Conservation (phyloP, 1,140 invertebrate genomes). For the Euglossa dilemma region DNA sequence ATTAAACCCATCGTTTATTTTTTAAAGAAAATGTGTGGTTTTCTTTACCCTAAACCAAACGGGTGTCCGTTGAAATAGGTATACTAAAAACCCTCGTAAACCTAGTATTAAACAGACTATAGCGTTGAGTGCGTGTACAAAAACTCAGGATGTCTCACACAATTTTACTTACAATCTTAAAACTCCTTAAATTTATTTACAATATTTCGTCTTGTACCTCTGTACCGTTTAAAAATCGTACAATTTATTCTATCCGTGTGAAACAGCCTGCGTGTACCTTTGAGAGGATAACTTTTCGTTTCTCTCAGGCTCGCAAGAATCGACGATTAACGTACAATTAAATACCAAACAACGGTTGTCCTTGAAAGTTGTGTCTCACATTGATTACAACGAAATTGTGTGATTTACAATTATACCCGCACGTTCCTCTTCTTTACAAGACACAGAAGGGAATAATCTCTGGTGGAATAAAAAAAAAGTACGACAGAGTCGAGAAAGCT, state of each 20-base stretch:
- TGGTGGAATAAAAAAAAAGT: neutral
- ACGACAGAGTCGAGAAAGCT: neutral
- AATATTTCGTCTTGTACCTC: neutral
- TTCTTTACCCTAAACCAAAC: too few species aligned
- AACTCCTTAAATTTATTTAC: neutral
- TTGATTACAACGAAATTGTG: neutral
- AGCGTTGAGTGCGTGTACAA: neutral
- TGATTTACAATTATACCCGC: neutral
- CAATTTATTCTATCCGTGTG: neutral
- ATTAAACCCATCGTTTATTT: too few species aligned
- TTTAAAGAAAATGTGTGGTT: too few species aligned
- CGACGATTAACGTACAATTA: neutral
- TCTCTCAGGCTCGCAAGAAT: neutral
- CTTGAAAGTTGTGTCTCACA: neutral
- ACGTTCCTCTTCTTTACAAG: too few species aligned
- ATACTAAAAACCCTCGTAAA: too few species aligned
- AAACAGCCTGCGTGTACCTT: neutral
- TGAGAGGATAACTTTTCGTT: neutral
- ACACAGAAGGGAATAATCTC: neutral
- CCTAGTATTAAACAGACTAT: neutral
- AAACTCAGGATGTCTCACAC: neutral
- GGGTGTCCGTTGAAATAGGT: too few species aligned
- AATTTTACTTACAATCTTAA: neutral
- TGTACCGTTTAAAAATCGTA: neutral
- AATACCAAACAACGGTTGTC: neutral